Percentiles rank a stretch among this genome's conserved stretches.
Conservation (phyloP, 2,113 vertebrate species). For the Hippocampus guttulatus region DNA sequence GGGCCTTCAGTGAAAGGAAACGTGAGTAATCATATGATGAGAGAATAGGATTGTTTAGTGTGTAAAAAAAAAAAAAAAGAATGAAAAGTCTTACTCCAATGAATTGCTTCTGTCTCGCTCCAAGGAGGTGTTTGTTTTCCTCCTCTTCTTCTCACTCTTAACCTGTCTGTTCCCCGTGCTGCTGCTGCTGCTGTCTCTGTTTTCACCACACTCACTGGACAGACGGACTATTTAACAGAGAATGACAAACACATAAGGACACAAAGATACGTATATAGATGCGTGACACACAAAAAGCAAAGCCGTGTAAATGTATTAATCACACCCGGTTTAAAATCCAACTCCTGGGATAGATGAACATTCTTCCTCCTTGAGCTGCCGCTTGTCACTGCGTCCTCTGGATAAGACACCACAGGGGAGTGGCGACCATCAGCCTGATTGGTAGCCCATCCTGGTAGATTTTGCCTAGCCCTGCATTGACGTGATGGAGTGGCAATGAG, state of each 20-base stretch:
- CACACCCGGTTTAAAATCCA: constrained; percentile 68
- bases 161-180: constrained; percentile 18
- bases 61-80: background rate
- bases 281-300: background rate
- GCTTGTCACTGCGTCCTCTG: constrained; percentile 4
- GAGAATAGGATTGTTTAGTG: background rate
- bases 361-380: constrained; percentile 11
- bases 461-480: constrained; percentile 13
- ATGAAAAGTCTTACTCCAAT: constrained; percentile 43
- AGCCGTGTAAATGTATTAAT: background rate
- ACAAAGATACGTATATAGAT: no score
- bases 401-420: constrained; percentile 12
- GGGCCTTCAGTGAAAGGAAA: background rate
- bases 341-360: constrained; percentile 39
- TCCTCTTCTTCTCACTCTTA: constrained; percentile 29
- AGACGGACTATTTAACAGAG: constrained; percentile 55
- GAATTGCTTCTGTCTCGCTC: constrained; percentile 20
- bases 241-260: background rate
- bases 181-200: constrained; percentile 43
- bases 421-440: constrained; percentile 7
- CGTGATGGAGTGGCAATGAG: background rate
- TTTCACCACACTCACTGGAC: constrained; percentile 31
- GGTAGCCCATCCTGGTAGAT: constrained; percentile 9
- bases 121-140: constrained; percentile 28
- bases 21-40: background rate